Percentiles rank a stretch among this genome's conserved stretches.
These are phyloP conservation scores for Coreoperca whiteheadi DNA, from an alignment of 2,113 vertebrate genomes.

Conservation along the genomic window DNA sequence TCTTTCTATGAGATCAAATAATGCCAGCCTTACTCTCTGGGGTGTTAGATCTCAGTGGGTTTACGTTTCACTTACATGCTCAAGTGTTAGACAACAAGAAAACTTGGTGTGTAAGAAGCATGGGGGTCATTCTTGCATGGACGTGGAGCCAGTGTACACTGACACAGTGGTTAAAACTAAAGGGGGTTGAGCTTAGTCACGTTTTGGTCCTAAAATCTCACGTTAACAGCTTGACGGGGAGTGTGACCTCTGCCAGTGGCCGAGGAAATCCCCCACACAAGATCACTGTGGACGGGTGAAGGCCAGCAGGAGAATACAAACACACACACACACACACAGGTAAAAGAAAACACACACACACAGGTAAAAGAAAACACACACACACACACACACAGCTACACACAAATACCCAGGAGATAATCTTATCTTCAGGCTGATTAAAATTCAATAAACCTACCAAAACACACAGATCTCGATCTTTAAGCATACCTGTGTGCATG, in stretches of 20 bases:
- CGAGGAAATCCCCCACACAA: background rate
- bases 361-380: conserved; percentile 4
- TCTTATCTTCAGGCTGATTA: conserved; percentile 43
- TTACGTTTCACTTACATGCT: too few relatives aligned
- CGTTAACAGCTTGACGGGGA: background rate
- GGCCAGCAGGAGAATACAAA: background rate
- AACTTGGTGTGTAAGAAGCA: too few relatives aligned
- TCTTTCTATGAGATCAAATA: too few relatives aligned
- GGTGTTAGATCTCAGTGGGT: too few relatives aligned
- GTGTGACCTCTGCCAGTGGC: background rate
- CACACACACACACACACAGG: conserved; percentile 2
- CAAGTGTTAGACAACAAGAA: too few relatives aligned
- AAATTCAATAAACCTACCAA: conserved; percentile 41
- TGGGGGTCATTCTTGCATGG: too few relatives aligned
- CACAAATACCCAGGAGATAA: conserved; percentile 8
- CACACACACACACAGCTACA: conserved; percentile 11
- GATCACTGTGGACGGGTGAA: background rate
- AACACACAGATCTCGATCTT: conserved; percentile 43
- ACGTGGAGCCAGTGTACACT: background rate
- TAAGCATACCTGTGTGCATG: conserved; percentile 26
- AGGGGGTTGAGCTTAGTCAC: too few relatives aligned
- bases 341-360: background rate
- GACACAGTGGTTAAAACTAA: background rate
- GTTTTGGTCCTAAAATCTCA: background rate
- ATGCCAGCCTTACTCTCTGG: too few relatives aligned